Percentiles rank a stretch among this genome's conserved stretches.
These are phyloP conservation scores for Drosophila chauvacae DNA, from an alignment of 1,140 invertebrate species.

Conservation along the genomic window DNA sequence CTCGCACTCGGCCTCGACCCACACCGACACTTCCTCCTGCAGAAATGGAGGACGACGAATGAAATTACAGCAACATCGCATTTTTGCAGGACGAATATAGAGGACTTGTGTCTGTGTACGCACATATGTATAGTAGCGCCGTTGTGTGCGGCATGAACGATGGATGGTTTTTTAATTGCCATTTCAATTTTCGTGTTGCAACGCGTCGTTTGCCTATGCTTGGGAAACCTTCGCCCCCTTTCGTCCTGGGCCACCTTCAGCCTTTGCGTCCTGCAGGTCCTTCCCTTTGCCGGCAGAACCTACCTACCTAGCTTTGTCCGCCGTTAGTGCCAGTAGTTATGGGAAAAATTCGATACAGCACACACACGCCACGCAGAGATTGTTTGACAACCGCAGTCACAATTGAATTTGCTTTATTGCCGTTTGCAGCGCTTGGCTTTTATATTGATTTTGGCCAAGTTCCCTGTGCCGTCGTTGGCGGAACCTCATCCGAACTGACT, in stretches of 20 bases:
- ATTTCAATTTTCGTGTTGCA: slow-evolving; percentile 81
- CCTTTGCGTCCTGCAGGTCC: neutral
- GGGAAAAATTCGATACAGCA: slow-evolving; percentile 59
- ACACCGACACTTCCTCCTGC: slow-evolving; percentile 16
- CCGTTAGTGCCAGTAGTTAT: slow-evolving; percentile 46
- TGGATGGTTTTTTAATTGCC: slow-evolving; percentile 82
- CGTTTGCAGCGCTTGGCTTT: slow-evolving; percentile 57
- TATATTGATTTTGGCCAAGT: slow-evolving; percentile 68
- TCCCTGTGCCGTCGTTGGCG: slow-evolving; percentile 8
- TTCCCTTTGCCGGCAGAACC: slow-evolving; percentile 5
- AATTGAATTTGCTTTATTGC: slow-evolving; percentile 78
- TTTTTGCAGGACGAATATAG: slow-evolving; percentile 49
- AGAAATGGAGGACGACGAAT: slow-evolving; percentile 65
- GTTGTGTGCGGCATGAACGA: slow-evolving; percentile 74
- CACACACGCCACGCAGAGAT: slow-evolving; percentile 46
- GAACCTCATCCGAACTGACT: slow-evolving; percentile 16
- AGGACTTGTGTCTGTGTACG: slow-evolving; percentile 17
- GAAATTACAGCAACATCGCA: slow-evolving; percentile 72
- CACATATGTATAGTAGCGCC: slow-evolving; percentile 29
- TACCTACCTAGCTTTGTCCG: slow-evolving; percentile 29
- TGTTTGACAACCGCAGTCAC: slow-evolving; percentile 80
- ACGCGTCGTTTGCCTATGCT: slow-evolving; percentile 53
- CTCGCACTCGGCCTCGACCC: neutral
- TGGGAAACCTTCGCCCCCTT: slow-evolving; percentile 38
- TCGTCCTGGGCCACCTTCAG: neutral